Evolutionary conservation across 2,888 invertebrate genomes (phyloP).

Genomic region (Apodemia zela): DNA sequence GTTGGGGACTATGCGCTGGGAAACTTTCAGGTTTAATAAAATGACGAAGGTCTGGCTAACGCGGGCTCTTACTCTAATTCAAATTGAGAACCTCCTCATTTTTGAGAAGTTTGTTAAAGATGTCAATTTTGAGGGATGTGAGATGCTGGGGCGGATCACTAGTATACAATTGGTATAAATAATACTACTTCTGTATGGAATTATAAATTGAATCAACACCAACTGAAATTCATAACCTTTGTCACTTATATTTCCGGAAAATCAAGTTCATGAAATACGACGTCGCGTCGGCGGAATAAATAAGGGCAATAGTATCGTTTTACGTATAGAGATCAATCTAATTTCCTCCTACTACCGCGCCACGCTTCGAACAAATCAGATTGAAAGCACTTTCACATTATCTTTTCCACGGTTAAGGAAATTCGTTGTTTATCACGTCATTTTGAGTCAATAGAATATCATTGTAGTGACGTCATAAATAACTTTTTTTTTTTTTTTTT

Average conservation of each 20-base stretch:
- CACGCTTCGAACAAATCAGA: neutral
- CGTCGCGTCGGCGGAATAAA: constrained; percentile 5
- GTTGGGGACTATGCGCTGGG: too few relatives aligned
- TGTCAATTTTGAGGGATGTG: too few relatives aligned
- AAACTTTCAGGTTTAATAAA: too few relatives aligned
- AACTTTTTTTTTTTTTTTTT: too few relatives aligned
- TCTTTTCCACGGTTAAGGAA: constrained; percentile 1
- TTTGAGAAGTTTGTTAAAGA: too few relatives aligned
- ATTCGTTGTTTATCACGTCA: neutral
- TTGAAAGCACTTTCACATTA: constrained; percentile 7
- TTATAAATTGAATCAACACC: neutral
- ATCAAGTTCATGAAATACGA: constrained; percentile 12
- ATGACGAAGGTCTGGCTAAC: too few relatives aligned
- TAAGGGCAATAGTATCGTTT: constrained; percentile 5
- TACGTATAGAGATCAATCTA: constrained; percentile 8
- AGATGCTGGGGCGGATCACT: too few relatives aligned
- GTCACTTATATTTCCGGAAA: constrained; percentile 2
- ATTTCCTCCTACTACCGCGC: constrained; percentile 4
- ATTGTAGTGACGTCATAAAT: too few relatives aligned
- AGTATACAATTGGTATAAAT: too few relatives aligned
- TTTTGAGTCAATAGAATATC: neutral
- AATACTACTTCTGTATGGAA: neutral
- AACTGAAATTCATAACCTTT: neutral
- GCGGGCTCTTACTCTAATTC: too few relatives aligned
- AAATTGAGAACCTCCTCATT: too few relatives aligned